A percentile compares a stretch with the other conserved stretches of the same genome.
These are phyloP conservation scores for Myiotriccus ornatus DNA, from an alignment of 2,797 vertebrate species.

Conservation along the genomic window DNA sequence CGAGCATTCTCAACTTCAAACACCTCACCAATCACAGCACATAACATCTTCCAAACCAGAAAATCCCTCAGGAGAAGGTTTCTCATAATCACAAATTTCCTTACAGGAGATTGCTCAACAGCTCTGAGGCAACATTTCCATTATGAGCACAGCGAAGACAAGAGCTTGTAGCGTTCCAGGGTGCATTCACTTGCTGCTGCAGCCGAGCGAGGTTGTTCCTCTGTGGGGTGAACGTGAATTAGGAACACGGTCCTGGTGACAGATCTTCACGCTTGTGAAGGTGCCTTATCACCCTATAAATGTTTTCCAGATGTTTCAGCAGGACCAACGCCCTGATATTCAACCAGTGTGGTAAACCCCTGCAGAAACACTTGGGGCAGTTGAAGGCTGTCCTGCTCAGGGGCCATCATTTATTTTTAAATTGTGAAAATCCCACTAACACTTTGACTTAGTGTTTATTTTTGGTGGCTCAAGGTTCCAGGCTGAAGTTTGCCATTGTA, in stretches of 20 bases:
- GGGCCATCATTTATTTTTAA: neutral
- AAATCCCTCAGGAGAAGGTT: constrained; percentile 60
- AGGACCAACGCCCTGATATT: neutral
- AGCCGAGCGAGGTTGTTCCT: neutral
- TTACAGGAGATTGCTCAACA: constrained; percentile 61
- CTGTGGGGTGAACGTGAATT: neutral
- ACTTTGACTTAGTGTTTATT: neutral
- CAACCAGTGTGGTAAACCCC: neutral
- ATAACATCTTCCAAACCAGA: constrained; percentile 46
- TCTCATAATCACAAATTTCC: constrained; percentile 61
- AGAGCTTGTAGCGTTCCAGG: neutral
- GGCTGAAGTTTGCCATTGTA: neutral
- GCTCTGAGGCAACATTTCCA: constrained; percentile 52
- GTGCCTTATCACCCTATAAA: neutral
- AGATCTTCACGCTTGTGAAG: neutral
- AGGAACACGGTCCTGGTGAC: neutral
- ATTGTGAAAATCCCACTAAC: neutral
- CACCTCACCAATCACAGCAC: neutral
- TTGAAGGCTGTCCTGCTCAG: neutral
- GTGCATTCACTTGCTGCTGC: neutral
- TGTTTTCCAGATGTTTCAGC: neutral
- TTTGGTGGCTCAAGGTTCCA: neutral
- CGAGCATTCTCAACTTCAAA: neutral
- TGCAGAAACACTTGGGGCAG: neutral
- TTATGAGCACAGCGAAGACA: constrained; percentile 36